Conservation (phyloP, 2,113 vertebrate species). For the Anolis carolinensis region DNA sequence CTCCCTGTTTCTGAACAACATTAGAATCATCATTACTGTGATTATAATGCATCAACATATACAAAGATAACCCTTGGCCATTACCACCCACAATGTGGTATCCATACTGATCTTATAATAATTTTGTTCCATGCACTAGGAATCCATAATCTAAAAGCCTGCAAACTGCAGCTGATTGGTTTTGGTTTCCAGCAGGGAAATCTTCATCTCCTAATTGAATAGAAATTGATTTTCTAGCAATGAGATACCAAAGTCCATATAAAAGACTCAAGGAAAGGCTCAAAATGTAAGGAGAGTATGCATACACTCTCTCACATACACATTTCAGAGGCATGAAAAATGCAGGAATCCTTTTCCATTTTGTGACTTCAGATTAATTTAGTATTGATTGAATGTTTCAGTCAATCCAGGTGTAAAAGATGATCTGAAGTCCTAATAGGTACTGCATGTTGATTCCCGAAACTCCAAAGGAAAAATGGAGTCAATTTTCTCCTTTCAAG, state of each 20-base stretch:
- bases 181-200: conserved; percentile 46
- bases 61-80: neutral
- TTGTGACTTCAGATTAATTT: neutral
- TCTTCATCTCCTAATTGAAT: conserved; percentile 46
- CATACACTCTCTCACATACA: neutral
- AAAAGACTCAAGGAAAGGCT: neutral
- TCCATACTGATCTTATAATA: neutral
- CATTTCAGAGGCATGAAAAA: neutral
- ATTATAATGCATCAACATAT: neutral
- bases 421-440: neutral
- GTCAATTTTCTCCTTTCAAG: neutral
- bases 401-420: neutral
- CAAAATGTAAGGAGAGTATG: conserved; percentile 3
- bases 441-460: neutral
- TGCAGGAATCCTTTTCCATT: neutral
- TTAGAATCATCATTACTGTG: conserved; percentile 1
- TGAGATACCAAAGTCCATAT: conserved; percentile 10
- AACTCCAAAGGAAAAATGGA: neutral
- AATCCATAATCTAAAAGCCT: conserved; percentile 31
- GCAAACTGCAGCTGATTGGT: conserved; percentile 14
- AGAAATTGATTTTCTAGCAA: conserved; percentile 36
- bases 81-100: conserved; percentile 14
- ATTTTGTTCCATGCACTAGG: conserved; percentile 16
- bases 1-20: neutral
- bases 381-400: neutral